These are phyloP conservation scores for Capricornis sumatraensis DNA, from an alignment of 2,113 vertebrate genomes.

Conservation along the genomic window DNA sequence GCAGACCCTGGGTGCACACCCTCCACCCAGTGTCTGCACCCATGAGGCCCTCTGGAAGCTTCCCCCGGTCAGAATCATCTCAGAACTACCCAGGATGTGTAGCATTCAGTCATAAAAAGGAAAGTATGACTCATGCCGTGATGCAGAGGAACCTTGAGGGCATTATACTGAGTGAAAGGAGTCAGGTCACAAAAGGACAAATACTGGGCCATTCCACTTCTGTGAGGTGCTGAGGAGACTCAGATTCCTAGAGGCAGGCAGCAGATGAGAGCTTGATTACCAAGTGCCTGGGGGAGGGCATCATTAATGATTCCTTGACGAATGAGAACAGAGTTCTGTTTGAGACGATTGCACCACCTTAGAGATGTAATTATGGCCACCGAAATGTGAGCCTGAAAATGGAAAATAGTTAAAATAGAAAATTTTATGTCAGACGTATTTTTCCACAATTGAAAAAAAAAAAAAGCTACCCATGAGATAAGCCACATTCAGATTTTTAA, in stretches of 20 bases:
- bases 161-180: neutral
- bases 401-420: neutral
- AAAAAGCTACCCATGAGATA: neutral
- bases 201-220: rapidly evolving
- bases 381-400: neutral
- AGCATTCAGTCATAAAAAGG: neutral
- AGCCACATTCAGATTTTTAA: neutral
- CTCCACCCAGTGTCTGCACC: neutral
- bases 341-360: too few relatives aligned
- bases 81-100: neutral
- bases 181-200: neutral
- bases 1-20: neutral
- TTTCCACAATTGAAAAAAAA: neutral
- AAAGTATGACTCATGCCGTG: neutral
- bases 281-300: rapidly evolving
- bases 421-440: neutral
- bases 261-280: neutral
- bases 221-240: neutral
- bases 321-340: too few relatives aligned
- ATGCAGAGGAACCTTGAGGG: neutral
- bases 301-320: too few relatives aligned
- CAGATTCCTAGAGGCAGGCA: neutral
- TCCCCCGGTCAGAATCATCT: neutral
- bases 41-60: neutral
- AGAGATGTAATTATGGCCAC: neutral